Percentiles rank a stretch among this genome's conserved stretches.
These are phyloP conservation scores for Zaprionus capensis DNA, from an alignment of 1,140 invertebrate species.

Conservation along the genomic window DNA sequence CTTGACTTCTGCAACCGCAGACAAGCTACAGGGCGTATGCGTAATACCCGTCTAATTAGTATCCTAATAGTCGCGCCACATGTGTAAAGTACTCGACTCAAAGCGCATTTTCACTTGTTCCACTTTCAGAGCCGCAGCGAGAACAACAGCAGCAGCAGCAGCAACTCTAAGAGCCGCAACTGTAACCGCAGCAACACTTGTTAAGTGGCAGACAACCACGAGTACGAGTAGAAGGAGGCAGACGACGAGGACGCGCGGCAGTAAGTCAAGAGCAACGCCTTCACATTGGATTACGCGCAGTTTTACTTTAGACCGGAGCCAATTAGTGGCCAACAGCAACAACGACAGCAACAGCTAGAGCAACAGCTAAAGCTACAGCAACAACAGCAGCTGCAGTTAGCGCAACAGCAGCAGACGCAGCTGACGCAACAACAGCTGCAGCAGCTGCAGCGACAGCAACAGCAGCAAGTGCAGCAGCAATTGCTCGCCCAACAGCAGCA, in stretches of 20 bases:
- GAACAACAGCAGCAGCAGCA: constrained; percentile 36
- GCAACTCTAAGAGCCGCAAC: constrained; percentile 41
- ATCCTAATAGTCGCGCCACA: constrained; percentile 32
- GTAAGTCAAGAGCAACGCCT: constrained; percentile 72
- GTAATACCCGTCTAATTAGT: constrained; percentile 68
- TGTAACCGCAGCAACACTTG: constrained; percentile 41
- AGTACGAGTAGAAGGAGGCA: background rate
- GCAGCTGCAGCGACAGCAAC: constrained; percentile 52
- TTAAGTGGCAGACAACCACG: constrained; percentile 29
- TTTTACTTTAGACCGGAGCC: constrained; percentile 84
- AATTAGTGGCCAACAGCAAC: constrained; percentile 84
- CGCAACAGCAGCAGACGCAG: constrained; percentile 38
- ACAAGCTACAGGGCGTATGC: constrained; percentile 37
- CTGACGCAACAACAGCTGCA: constrained; percentile 52
- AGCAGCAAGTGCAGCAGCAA: constrained; percentile 75
- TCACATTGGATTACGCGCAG: constrained; percentile 84
- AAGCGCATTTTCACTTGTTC: constrained; percentile 59
- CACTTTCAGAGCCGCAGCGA: constrained; percentile 50
- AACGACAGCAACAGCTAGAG: constrained; percentile 63
- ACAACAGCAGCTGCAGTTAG: constrained; percentile 34
- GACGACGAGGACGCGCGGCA: constrained; percentile 38
- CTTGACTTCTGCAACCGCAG: background rate
- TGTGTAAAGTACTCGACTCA: constrained; percentile 58
- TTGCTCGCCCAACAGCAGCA: constrained; percentile 76
- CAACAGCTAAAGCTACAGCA: constrained; percentile 47